Evolutionary conservation across 2,113 vertebrate genomes (phyloP).

Genomic region (Sturnira hondurensis): DNA sequence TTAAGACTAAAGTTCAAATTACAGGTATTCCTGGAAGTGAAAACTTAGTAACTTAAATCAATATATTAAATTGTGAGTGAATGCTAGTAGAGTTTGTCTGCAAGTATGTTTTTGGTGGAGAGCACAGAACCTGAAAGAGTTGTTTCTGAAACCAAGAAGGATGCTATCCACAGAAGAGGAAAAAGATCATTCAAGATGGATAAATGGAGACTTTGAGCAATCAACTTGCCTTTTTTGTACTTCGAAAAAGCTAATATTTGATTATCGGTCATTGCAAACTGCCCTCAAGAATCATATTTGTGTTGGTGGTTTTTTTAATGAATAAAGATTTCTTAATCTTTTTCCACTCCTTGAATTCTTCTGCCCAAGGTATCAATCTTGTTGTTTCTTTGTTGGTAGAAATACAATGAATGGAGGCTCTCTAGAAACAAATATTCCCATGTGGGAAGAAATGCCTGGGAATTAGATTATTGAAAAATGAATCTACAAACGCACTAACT

Average conservation of each 20-base stretch:
- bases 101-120: neutral
- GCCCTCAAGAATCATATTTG: neutral
- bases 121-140: neutral
- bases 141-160: neutral
- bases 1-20: neutral
- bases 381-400: neutral
- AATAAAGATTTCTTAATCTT: neutral
- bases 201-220: neutral
- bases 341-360: neutral
- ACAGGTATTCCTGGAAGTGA: neutral
- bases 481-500: neutral
- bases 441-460: neutral
- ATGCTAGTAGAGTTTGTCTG: neutral
- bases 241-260: neutral
- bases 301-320: neutral
- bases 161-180: neutral
- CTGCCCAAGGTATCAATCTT: neutral
- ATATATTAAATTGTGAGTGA: neutral
- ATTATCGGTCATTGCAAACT: neutral
- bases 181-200: neutral
- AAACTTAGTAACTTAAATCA: neutral
- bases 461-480: neutral
- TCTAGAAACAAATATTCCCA: neutral
- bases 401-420: neutral
- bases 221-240: neutral